Base-by-base conservation (phyloP, 2,888 invertebrate species). In the Tetramorium bicarinatum region DNA sequence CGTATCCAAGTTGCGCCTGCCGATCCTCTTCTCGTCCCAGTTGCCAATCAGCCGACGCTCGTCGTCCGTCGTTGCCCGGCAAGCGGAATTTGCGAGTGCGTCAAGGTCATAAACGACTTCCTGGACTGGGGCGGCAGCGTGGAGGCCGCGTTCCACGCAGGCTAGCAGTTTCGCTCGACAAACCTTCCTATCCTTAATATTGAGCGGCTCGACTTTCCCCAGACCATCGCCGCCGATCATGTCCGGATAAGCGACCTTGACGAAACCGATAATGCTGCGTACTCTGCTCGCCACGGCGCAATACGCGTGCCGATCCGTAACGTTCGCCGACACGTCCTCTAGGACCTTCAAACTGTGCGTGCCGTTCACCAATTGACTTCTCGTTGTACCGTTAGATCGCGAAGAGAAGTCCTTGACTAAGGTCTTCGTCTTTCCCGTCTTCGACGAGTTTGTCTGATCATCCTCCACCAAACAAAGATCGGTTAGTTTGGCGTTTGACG, bases 161-260 rank as follows among this genome's bases (percentile, higher is more conserved):
- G 96, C 96, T 49, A 97, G 91, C 25, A 97, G 93, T 93, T 96
- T 97, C 21, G 95, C 95, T 94, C 96, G 95, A 90, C 96, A 96
- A 49, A 96, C 95, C 85, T 95, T 95, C 85, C 95, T 94, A 87
- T 96, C 96, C 88, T 96, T 96, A 75, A 93, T 93, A 88, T 97
- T 96, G 25, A 97, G 94, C 1, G 96, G 96, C 92, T 97, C 97
- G 0, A 96, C 95, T n/a, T 95, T 94, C 67, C 95, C 95, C 0
- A 95, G 93, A 29, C 96, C 95, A 75, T 96, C 95, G 0, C 96
- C 96, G 0, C 97, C 97, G 88, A 96, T 95, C 95, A 97, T 95
- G 91, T 97, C 97, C 25, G 98, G 97, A 93, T 97, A 97, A 0
- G 97, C 97, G 7, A 97, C 96, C 95, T 97, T 97, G 49, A 97